Conservation (phyloP, 37 sponge, comb jelly and placozoan genomes). For the Lycopodina hypogea region DNA sequence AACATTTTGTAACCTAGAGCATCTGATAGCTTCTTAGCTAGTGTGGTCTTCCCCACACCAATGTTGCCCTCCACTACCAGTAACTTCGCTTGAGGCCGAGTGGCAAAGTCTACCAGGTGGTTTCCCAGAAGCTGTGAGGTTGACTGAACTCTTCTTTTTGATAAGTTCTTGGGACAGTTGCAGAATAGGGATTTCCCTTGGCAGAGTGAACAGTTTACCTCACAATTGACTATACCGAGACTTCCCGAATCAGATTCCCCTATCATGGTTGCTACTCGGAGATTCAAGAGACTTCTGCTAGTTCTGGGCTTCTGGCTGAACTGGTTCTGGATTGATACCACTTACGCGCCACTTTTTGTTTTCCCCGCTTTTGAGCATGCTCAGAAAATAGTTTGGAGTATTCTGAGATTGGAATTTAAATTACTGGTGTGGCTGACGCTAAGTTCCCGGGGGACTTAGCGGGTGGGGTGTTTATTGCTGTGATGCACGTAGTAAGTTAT, state of each 20-base stretch:
- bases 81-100: slow-evolving; percentile 36
- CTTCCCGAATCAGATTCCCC: slow-evolving; percentile 1
- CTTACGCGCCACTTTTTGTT: background rate
- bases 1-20: slow-evolving; percentile 65
- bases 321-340: background rate
- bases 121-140: background rate
- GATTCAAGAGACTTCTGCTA: background rate
- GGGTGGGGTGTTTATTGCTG: no score
- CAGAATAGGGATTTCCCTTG: background rate
- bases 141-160: background rate
- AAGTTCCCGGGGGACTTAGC: no score
- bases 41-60: slow-evolving; percentile 88
- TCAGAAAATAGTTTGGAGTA: no score
- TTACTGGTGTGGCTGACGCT: no score
- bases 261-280: background rate
- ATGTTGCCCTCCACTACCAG: slow-evolving; percentile 82
- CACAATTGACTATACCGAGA: background rate
- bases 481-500: no score
- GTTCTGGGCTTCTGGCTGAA: background rate
- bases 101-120: background rate
- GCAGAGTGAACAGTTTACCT: background rate
- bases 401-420: no score
- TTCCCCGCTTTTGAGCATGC: background rate
- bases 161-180: background rate
- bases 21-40: slow-evolving; percentile 57